Evolutionary conservation across 2,888 invertebrate genomes (phyloP).

Genomic region (Drosophila lutescens): DNA sequence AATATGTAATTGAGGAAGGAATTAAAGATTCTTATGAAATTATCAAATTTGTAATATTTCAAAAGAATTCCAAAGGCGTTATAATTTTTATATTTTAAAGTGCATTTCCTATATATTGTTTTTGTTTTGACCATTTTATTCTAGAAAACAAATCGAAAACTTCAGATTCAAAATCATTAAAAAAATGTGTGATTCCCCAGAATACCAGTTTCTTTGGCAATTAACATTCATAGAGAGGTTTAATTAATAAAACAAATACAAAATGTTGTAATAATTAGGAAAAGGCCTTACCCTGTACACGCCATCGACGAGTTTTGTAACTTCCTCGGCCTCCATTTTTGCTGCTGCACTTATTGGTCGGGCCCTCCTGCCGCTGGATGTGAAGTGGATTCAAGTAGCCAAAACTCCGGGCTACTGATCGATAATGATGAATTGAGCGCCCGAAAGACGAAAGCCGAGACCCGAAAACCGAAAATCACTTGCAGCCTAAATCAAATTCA

Average conservation of each 20-base stretch:
- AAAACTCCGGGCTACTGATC: slow-evolving; percentile 33
- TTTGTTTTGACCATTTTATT: background rate
- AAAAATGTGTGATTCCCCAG: background rate
- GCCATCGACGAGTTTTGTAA: slow-evolving; percentile 95
- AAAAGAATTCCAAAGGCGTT: too few species aligned
- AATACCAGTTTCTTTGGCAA: background rate
- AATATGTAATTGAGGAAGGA: background rate
- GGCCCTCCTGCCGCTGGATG: slow-evolving; percentile 41
- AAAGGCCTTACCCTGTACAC: slow-evolving; percentile 91
- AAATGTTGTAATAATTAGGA: slow-evolving; percentile 30
- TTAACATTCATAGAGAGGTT: background rate
- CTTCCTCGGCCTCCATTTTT: slow-evolving; percentile 91
- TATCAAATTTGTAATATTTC: background rate
- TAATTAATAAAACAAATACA: slow-evolving; percentile 18
- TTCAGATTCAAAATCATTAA: too few species aligned
- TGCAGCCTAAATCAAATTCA: slow-evolving; percentile 57
- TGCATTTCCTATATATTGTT: background rate
- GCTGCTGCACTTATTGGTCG: slow-evolving; percentile 38
- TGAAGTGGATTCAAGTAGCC: slow-evolving; percentile 47
- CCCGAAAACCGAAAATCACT: slow-evolving; percentile 10
- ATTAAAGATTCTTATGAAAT: slow-evolving; percentile 7
- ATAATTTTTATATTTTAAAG: too few species aligned
- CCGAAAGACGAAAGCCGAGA: background rate
- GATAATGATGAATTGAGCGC: slow-evolving; percentile 23
- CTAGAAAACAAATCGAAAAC: background rate